A percentile compares a stretch with the other conserved stretches of the same genome.
phyloP scores from a whole-genome alignment of 2,113 vertebrate genomes.

The Pyrgilauda ruficollis region DNA sequence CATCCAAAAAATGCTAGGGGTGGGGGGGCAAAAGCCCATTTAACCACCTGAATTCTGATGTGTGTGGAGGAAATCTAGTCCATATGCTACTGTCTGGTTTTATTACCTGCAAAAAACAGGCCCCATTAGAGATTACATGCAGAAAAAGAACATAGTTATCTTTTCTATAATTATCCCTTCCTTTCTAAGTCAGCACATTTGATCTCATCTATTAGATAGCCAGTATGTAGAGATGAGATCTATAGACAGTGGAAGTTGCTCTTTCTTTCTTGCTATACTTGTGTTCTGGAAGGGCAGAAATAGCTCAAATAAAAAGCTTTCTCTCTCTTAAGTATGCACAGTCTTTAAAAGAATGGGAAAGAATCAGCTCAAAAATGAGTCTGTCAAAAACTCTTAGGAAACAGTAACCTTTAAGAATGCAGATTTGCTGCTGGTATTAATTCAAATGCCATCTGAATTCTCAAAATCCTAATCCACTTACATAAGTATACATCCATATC shows the following conservation, averaged over 20 bases:
- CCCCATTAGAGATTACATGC: not conserved
- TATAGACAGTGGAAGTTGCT: not conserved
- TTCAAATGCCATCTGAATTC: not conserved
- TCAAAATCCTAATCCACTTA: not conserved
- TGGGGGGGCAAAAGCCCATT: not conserved
- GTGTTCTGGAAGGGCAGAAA: not conserved
- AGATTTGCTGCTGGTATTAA: not conserved
- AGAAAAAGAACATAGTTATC: not conserved
- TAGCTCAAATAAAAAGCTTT: not conserved
- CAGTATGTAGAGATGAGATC: not conserved
- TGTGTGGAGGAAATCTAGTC: not conserved
- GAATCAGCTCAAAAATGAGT: slow-evolving; percentile 9
- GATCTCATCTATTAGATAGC: not conserved
- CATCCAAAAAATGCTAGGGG: not conserved
- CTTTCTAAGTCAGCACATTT: not conserved
- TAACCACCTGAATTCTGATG: not conserved
- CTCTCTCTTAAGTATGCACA: not conserved
- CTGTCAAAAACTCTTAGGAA: not conserved
- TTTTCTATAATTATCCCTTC: not conserved
- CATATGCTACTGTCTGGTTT: not conserved
- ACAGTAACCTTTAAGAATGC: not conserved
- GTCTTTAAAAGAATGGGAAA: not conserved
- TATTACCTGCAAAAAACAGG: not conserved
- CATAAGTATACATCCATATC: not conserved
- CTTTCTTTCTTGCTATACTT: not conserved